Percentiles rank a stretch among this genome's conserved stretches.
phyloP scores from a whole-genome alignment of 2,797 vertebrate species.

The Falco columbarius region DNA sequence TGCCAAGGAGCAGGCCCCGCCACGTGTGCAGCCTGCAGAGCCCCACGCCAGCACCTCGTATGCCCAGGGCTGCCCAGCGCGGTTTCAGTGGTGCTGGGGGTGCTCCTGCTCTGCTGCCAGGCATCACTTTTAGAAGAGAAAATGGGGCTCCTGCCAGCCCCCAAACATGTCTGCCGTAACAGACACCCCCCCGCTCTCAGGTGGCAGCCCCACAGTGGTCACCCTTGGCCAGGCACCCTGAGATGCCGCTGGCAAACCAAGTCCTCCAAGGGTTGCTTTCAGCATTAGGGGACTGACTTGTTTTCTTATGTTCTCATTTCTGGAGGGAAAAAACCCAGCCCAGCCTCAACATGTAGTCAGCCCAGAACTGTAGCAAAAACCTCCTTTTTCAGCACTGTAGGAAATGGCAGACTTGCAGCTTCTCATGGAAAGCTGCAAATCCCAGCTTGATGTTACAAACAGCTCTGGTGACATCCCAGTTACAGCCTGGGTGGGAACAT shows the following conservation, averaged over 20 bases:
- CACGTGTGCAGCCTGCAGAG: background rate
- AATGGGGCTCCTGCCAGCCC: background rate
- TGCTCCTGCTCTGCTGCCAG: background rate
- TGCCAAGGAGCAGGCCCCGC: background rate
- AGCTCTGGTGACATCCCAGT: background rate
- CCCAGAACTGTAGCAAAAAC: background rate
- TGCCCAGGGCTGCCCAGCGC: background rate
- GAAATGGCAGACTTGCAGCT: background rate
- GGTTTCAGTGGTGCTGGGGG: background rate
- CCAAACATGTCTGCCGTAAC: background rate
- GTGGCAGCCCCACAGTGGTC: background rate
- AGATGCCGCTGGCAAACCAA: background rate
- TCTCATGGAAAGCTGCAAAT: background rate
- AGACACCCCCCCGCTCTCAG: background rate
- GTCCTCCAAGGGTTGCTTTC: background rate
- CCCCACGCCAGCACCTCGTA: fast-evolving
- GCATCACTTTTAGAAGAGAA: background rate
- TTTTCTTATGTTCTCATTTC: background rate
- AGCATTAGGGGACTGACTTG: background rate
- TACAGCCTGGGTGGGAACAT: background rate
- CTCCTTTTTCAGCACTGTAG: background rate
- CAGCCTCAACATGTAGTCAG: background rate
- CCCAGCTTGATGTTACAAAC: background rate
- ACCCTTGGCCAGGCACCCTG: background rate
- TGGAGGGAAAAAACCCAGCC: background rate